Percentiles rank a stretch among this genome's conserved stretches.
These are phyloP conservation scores for Leucania comma DNA, from an alignment of 2,888 invertebrate species.

Conservation along the genomic window DNA sequence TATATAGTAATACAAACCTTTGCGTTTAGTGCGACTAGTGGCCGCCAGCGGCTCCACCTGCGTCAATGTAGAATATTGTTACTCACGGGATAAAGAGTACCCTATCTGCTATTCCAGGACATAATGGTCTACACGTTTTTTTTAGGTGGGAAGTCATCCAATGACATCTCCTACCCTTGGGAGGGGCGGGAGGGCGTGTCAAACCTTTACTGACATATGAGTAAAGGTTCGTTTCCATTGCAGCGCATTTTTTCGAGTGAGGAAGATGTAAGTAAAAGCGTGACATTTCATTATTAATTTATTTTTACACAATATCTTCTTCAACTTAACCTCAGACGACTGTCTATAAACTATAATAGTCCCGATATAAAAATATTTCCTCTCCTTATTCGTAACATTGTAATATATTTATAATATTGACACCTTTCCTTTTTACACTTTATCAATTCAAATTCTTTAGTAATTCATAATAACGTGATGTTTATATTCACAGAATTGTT, in stretches of 20 bases:
- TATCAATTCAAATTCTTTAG: slow-evolving; percentile 71
- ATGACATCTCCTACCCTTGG: no score
- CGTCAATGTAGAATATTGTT: no score
- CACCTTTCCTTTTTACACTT: slow-evolving; percentile 84
- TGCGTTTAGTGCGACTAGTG: no score
- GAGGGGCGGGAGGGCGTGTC: no score
- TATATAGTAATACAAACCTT: no score
- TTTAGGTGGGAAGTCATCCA: no score
- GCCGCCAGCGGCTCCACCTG: no score
- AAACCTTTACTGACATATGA: no score
- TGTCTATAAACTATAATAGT: slow-evolving; percentile 86
- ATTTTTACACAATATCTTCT: slow-evolving; percentile 88
- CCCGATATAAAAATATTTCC: slow-evolving; percentile 90
- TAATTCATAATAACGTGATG: slow-evolving; percentile 60
- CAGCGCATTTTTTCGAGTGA: neutral
- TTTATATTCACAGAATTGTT: slow-evolving; percentile 65
- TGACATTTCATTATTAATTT: slow-evolving; percentile 80
- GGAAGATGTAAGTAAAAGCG: slow-evolving; percentile 42
- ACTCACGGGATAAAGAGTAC: no score
- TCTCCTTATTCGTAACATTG: slow-evolving; percentile 81
- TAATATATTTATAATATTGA: slow-evolving; percentile 82
- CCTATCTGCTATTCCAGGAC: no score
- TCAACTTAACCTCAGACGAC: slow-evolving; percentile 85
- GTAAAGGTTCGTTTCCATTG: no score
- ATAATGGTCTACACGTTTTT: no score